Base-by-base conservation (phyloP, 2,113 vertebrate genomes). In the Pollimyrus isidori region DNA sequence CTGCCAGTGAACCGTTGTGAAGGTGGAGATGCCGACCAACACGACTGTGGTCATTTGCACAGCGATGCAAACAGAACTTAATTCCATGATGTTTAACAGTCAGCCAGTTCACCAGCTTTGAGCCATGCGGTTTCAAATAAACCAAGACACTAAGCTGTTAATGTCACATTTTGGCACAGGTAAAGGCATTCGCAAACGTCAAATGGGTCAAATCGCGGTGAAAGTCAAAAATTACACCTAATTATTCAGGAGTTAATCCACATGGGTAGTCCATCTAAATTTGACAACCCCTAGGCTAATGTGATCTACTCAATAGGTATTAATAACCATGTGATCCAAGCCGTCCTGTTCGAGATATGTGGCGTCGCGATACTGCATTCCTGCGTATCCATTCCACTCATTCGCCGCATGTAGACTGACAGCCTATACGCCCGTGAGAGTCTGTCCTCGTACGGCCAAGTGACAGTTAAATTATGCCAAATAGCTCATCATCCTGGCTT, bases 201-300 rank as follows among this genome's bases (percentile, higher is more conserved):
- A 80, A 80, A 80, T 80, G 73, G 73, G 73, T 80, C 73, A 80
- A 42, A 42, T 42, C 15, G 42, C 35, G 6, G 30, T 80, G 73
- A 42, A 42, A 80, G 73, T 80, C 73, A 80, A 42, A 80, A 42
- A 80, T 80, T 80, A 80, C 35, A 80, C 73, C 73, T 80, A 80
- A 80, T 80, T 80, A 80, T 80, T 80, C 15, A 80, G 73, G 73
- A 80, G 73, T 39, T 80, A 80, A 80, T 80, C 73, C 73, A 80
- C 73, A 80, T 39, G 73, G 73, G 73, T 42, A 80, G 73, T 80
- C 73, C 73, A 42, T 80, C 73, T 80, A 80, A 80, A 80, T 80
- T 26, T 80, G 73, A 42, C 73, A 80, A 80, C 13, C 73, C 73
- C 73, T 39, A 35, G 35, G 73, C 35, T 80, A 80, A 80, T 80